Conservation (phyloP, 2,888 invertebrate species). For the Torymus texanus region DNA sequence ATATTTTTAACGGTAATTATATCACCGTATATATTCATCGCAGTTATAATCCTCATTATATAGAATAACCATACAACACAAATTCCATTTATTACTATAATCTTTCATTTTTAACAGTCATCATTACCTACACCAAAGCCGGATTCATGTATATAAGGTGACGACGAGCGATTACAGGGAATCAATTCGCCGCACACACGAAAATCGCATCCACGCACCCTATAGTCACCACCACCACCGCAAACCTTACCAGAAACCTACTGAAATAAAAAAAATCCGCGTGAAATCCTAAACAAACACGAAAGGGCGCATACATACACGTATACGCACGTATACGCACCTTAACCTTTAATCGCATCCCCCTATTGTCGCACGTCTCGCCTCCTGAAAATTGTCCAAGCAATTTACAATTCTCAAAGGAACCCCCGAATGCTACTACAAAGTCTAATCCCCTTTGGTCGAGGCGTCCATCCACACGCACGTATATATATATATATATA, state of each 20-base stretch:
- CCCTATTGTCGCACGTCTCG: background rate
- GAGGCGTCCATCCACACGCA: no score
- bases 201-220: background rate
- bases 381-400: slow-evolving; percentile 67
- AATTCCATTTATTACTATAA: no score
- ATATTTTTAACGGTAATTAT: no score
- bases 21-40: no score
- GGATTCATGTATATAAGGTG: background rate
- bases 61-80: no score
- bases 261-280: slow-evolving; percentile 26
- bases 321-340: background rate
- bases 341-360: slow-evolving; percentile 53
- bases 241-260: background rate
- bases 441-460: slow-evolving; percentile 53
- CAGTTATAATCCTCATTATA: no score
- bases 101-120: no score
- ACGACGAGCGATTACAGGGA: background rate
- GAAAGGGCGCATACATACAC: slow-evolving; percentile 16
- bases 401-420: slow-evolving; percentile 72
- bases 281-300: slow-evolving; percentile 51
- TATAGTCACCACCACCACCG: background rate
- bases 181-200: slow-evolving; percentile 30
- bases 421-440: slow-evolving; percentile 62
- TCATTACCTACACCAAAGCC: background rate
- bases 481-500: no score